Base-by-base conservation (phyloP, 2,113 vertebrate species). In the Acinonyx jubatus region DNA sequence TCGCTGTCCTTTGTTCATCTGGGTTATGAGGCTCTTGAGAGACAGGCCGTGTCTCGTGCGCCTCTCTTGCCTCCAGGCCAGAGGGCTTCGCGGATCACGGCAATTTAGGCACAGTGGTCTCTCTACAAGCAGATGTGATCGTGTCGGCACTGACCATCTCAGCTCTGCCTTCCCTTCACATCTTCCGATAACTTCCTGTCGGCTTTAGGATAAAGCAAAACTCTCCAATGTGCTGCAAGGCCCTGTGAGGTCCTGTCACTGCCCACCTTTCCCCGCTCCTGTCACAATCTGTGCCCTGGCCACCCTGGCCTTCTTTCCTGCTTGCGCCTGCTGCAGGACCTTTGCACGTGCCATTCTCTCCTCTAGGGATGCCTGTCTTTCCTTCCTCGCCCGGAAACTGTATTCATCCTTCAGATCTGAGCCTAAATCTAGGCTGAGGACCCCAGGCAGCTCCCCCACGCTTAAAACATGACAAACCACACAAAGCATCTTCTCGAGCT, bases 241-340 rank as follows among this genome's bases (percentile, higher is more conserved):
- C n/a, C 65, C 41, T 15, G 4, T 2, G 8, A 10, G 84, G 8
- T 41, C 76, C n/a, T 21, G 55, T 0, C 4, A 18, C 14, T 0
- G 1, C 36, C 38, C 7, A 1, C 41, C n/a, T 14, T 31, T 21
- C 38, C 6, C 3, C 12, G 65, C 5, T 21, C 66, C 6, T 0
- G 2, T 52, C 38, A 31, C 3, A 16, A 33, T 10, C 23, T 5
- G 36, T 41, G 38, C 38, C 50, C 68, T 5, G 11, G 66, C 36
- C 50, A 15, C 2, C 25, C 19, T 38, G 19, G n/a, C 74, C 19
- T 18, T 50, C 86, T 68, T 48, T n/a, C 52, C 45, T 27, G 48
- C 68, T 38, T 57, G 16, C 16, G 52, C 31, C 52, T 19, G 33
- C 31, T 52, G 11, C 69, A 36, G 89, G 95, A 19, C 74, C 85